Base-by-base conservation (phyloP, 2,888 invertebrate species). In the Malthinus seriepunctatus region DNA sequence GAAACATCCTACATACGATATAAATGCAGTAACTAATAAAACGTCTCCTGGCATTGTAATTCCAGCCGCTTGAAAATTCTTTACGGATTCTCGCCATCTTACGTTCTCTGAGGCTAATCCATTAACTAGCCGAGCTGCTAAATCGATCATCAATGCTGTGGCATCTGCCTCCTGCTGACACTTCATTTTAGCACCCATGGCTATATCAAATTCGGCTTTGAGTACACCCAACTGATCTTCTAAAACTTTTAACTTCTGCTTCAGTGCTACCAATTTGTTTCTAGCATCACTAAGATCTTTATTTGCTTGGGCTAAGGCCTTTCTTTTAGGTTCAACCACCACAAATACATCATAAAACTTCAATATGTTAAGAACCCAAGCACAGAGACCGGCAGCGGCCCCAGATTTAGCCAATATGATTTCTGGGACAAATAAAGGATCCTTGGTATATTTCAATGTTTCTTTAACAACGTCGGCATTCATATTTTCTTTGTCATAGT, bases 1-100 rank as follows among this genome's bases (percentile, higher is more conserved):
- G 77, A 97, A 97, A 73, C 95, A 95, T 1, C 97, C 97, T 32
- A 95, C 91, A 75, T 97, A 97, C 0, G 96, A 96, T 51, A 97
- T 91, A 77, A 97, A 97, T 8, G 96, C 95, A 0, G 95, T 91
- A 32, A 94, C 88, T 23, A 96, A 78, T 0, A 97, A 80, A 32
- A 95, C 89, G 72, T 97, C 95, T 0, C 97, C 97, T 0, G 96
- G 94, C 53, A 97, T 79, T 60, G 92, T 92, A 15, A 84, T 79
- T 23, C 88, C 90, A 8, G 91, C 88, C 59, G 83, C 81, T 65
- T 87, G 86, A 54, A 91, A 84, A 66, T 87, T 87, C 51, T 64
- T 66, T 3, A 79, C 77, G 4, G 77, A 68, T 63, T 90, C 87
- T 15, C 84, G 83, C 93, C 93, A 93, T 11, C 93, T 85, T 47